Evolutionary conservation across 2,888 invertebrate genomes (phyloP), one percentile per base, ranked within the genome.

Genomic region (Euplagia quadripunctaria): DNA sequence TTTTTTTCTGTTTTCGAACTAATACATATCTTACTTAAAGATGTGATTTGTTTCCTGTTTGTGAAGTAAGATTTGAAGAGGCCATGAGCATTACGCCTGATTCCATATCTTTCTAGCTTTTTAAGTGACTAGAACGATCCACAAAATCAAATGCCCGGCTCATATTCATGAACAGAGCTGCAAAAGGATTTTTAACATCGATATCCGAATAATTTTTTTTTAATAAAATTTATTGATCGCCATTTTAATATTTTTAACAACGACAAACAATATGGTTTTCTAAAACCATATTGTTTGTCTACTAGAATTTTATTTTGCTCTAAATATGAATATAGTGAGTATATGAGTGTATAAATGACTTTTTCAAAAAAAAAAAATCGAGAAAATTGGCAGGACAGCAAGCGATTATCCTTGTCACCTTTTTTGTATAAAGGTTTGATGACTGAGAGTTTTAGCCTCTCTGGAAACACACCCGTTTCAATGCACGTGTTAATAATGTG

Each of bases 401-500:
- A 43, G 4, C 7, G 49, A 8, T 11, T 42, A 12, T 41, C 14
- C 12, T 64, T 64, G 11, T 20, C 9, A 12, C 63, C 63, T 42
- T 31, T 64, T 42, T 41, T 64, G 41, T 64, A 7, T 41, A 63
- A 16, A 12, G 63, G 63, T 31, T 64, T 64, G 14, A 64, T 64
- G 41, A 64, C 31, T 42, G 63, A 64, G 6, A 41, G 31, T 41
- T 64, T 64, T 12, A 64, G 14, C 41, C 41, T 42, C 1, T 64
- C 41, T 5, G 63, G 63, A 14, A 71, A 65, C 8, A 17, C n/a
- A 16, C 71, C 71, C 2, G n/a, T 12, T 17, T 43, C 17, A n/a
- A 70, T 55, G 43, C 70, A 70, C 11, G 55, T 4, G 43, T 70
- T 70, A 4, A 65, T 43, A 43, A 70, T 14, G 43, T 65, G n/a